phyloP scores from a whole-genome alignment of 2,797 vertebrate genomes.

The Podarcis siculus region DNA sequence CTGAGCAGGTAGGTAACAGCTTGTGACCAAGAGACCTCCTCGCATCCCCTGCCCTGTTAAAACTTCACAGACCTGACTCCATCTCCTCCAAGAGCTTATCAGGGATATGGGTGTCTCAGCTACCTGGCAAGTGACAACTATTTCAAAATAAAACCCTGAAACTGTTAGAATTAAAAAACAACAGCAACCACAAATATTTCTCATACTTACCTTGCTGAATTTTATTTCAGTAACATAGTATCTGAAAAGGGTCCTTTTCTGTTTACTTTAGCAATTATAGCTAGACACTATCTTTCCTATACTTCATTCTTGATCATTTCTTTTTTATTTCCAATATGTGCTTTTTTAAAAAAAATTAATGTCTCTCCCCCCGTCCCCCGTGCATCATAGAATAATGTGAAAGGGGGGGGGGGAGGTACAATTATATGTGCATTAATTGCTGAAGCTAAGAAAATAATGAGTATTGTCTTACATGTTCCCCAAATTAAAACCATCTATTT shows the following conservation, averaged over 20 bases:
- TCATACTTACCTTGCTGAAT: neutral
- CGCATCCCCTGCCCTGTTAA: neutral
- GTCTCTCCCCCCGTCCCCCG: no score
- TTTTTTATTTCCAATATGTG: neutral
- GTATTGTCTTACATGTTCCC: no score
- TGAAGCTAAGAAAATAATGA: no score
- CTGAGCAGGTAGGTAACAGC: neutral
- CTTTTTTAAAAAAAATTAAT: no score
- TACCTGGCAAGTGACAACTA: neutral
- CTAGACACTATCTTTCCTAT: neutral
- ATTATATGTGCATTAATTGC: no score
- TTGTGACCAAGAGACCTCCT: neutral
- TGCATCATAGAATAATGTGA: no score
- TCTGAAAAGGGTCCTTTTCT: neutral
- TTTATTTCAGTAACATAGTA: neutral
- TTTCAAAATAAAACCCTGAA: neutral
- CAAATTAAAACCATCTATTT: no score
- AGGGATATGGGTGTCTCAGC: neutral
- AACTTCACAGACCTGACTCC: neutral
- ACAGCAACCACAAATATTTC: neutral
- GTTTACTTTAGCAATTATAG: neutral
- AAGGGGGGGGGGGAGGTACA: no score
- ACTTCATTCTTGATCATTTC: neutral
- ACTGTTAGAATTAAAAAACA: neutral
- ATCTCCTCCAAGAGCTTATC: neutral